Evolutionary conservation across 2,113 vertebrate species (phyloP).

Genomic region (Salvelinus fontinalis): DNA sequence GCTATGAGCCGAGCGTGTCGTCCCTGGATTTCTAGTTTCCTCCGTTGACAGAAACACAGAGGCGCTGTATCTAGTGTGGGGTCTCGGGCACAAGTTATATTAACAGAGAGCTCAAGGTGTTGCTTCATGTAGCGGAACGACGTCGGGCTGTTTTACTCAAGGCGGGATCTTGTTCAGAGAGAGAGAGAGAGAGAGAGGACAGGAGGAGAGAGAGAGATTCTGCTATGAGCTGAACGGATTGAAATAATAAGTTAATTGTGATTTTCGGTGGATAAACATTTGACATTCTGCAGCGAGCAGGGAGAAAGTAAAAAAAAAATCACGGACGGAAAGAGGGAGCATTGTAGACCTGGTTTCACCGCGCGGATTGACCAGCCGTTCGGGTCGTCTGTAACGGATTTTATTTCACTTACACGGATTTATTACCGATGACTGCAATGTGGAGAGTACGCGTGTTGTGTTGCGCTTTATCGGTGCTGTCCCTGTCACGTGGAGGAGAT

Average conservation of each 20-base stretch:
- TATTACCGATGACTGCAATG: conserved; percentile 69
- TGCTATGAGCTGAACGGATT: conserved; percentile 59
- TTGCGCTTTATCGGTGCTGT: conserved; percentile 71
- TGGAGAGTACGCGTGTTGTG: conserved; percentile 70
- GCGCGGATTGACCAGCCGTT: conserved; percentile 27
- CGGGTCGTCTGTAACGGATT: conserved; percentile 44
- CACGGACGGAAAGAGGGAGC: conserved; percentile 24
- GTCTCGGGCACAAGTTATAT: conserved; percentile 65
- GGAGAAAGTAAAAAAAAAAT: conserved; percentile 34
- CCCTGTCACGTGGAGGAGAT: conserved; percentile 75
- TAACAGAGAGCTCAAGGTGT: conserved; percentile 52
- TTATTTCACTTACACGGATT: conserved; percentile 47
- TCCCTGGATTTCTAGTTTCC: too few relatives aligned
- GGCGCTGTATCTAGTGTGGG: too few relatives aligned
- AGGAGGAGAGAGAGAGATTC: conserved; percentile 6
- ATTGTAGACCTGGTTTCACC: conserved; percentile 9
- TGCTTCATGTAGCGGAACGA: conserved; percentile 46
- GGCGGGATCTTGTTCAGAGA: conserved; percentile 14
- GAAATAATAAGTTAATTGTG: conserved; percentile 57
- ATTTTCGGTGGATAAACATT: conserved; percentile 45
- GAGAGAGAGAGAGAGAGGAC: conserved; percentile 14
- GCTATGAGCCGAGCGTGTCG: too few relatives aligned
- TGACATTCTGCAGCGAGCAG: conserved; percentile 33
- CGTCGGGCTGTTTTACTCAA: conserved; percentile 37
- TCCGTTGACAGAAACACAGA: too few relatives aligned